Base-by-base conservation (phyloP, 1,140 invertebrate genomes). In the Cotesia glomerata region DNA sequence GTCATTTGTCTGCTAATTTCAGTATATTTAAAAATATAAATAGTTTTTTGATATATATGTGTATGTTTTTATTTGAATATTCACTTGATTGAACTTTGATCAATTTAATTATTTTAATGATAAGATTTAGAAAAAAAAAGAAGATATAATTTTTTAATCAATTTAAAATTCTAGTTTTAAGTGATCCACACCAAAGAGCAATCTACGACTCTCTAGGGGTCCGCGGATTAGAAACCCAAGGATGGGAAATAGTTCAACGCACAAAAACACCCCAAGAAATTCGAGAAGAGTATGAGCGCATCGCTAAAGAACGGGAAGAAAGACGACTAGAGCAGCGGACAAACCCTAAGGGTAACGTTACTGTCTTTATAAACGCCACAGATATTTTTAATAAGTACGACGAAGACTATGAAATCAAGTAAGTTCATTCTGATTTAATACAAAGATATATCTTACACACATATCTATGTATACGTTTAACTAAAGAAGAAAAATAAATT, bases 241-340 rank as follows among this genome's bases (percentile, higher is more conserved):
- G 95, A 65, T 96, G 95, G 94, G 95, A 97, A 87, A 90, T 98
- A 70, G 94, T 97, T 32, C 92, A 96, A 74, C 88, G 95, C 26
- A 96, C 94, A 5, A 94, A 95, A 88, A 97, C 96, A 4, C 95
- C 97, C 8, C 91, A 94, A 75, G 97, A 98, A 89, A 98, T 99
- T 62, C 88, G 96, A 72, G 96, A 97, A 77, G 97, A 98, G 87
- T 98, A 96, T 89, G 95, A 98, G 86, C 90, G 94, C 77, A 86
- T 97, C 26, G 91, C 93, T 32, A 81, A 89, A 72, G 93, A 95
- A 80, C 86, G 91, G 77, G 95, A 97, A 77, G 95, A 98, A 81
- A 89, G 94, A 75, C 89, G 91, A 61, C 87, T 98, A 16, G 92
- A 96, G 75, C 93, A 95, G 78, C 90, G 93, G 71, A 97, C 97